These are phyloP conservation scores for Colaptes auratus DNA, from an alignment of 2,113 vertebrate species.

Conservation along the genomic window DNA sequence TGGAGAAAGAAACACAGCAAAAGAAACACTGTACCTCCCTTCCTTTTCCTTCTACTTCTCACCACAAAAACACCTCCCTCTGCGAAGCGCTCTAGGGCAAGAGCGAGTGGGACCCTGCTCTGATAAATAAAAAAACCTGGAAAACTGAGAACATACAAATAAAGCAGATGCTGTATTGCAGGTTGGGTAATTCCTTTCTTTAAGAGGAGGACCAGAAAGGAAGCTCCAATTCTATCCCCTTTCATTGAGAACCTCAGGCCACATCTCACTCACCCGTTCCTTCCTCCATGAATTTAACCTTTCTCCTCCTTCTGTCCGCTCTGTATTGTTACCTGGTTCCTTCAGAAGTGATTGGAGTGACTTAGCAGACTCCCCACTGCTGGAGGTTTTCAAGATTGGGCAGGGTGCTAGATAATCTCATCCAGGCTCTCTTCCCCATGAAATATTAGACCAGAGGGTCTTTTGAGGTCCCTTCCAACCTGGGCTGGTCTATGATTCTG, in stretches of 20 bases:
- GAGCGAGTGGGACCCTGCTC: background rate
- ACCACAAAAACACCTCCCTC: accelerated
- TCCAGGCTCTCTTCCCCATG: background rate
- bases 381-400: background rate
- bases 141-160: background rate
- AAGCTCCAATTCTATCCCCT: background rate
- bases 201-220: background rate
- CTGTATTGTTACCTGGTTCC: background rate
- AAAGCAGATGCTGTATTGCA: background rate
- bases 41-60: background rate
- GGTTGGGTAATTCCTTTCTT: background rate
- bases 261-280: background rate
- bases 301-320: background rate
- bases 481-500: background rate
- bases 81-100: background rate
- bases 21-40: background rate
- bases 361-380: background rate
- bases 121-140: background rate
- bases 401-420: background rate
- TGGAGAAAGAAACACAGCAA: background rate
- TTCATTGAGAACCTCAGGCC: background rate
- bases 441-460: background rate
- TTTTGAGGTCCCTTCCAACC: background rate
- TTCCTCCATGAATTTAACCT: background rate
- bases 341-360: background rate